Conservation (phyloP, 2,888 invertebrate genomes). For the Dryobota labecula region DNA sequence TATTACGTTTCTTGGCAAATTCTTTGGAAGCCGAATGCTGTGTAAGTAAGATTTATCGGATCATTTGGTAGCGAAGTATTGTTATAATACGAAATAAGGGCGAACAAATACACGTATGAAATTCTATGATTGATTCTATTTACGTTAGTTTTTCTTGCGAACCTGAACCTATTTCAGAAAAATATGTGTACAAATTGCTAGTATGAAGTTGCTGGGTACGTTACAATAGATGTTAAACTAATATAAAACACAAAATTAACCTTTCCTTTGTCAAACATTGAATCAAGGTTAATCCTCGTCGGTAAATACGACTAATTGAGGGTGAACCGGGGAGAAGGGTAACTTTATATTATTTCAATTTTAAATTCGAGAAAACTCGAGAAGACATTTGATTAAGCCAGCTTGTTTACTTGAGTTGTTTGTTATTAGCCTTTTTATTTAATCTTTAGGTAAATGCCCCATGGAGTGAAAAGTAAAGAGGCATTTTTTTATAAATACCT, state of each 20-base stretch:
- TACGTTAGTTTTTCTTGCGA: slow-evolving; percentile 36
- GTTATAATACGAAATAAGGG: slow-evolving; percentile 50
- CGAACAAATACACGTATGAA: slow-evolving; percentile 41
- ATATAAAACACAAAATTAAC: slow-evolving; percentile 26
- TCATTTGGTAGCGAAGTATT: slow-evolving; percentile 58
- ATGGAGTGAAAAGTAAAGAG: neutral
- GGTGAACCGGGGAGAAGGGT: slow-evolving; percentile 26
- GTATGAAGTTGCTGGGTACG: neutral
- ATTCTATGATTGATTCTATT: slow-evolving; percentile 57
- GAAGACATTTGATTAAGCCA: slow-evolving; percentile 22
- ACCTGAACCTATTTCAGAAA: slow-evolving; percentile 10
- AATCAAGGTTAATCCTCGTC: slow-evolving; percentile 32
- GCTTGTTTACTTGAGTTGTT: slow-evolving; percentile 21
- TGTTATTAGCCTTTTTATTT: slow-evolving; percentile 20
- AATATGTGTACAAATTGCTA: slow-evolving; percentile 2
- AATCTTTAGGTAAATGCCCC: neutral
- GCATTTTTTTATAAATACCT: neutral
- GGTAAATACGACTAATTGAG: slow-evolving; percentile 55
- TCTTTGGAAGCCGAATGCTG: slow-evolving; percentile 46
- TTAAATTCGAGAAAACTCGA: slow-evolving; percentile 44
- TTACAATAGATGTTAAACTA: slow-evolving; percentile 7
- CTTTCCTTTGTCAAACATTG: slow-evolving; percentile 28
- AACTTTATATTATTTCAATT: slow-evolving; percentile 49
- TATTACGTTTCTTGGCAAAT: slow-evolving; percentile 60
- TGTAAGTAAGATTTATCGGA: slow-evolving; percentile 59